Percentiles rank a stretch among this genome's conserved stretches.
Conservation (phyloP, 2,113 vertebrate species). For the Falcunculus frontatus region DNA sequence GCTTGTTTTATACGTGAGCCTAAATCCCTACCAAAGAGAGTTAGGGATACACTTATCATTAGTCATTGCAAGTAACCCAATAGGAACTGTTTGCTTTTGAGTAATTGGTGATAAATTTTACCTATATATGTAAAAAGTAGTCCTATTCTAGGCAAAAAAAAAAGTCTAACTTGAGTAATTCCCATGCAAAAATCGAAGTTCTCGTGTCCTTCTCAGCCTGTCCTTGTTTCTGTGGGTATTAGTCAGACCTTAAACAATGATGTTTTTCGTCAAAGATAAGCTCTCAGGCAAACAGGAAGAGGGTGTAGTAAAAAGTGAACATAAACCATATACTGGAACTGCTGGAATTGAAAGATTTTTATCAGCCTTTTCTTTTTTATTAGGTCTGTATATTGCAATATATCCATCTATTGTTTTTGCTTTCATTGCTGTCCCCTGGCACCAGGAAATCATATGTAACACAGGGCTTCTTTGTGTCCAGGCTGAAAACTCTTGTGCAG, state of each 20-base stretch:
- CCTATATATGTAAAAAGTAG: background rate
- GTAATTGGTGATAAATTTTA: background rate
- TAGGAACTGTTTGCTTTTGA: background rate
- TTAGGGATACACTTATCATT: background rate
- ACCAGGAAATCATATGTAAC: background rate
- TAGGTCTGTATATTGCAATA: background rate
- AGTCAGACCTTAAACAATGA: conserved; percentile 37
- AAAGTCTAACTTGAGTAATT: background rate
- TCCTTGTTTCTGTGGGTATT: background rate
- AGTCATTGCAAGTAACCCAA: background rate
- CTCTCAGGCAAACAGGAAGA: conserved; percentile 34
- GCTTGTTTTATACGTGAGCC: background rate
- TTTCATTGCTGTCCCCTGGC: background rate
- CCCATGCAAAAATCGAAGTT: background rate
- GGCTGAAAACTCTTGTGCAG: background rate
- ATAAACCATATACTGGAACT: conserved; percentile 5
- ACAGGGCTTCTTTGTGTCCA: background rate
- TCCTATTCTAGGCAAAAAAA: background rate
- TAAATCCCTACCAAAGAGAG: background rate
- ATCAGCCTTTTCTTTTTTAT: background rate
- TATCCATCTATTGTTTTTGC: background rate
- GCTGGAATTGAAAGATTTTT: conserved; percentile 13
- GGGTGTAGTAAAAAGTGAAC: conserved; percentile 24
- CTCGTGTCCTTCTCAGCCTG: background rate
- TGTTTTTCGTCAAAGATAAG: conserved; percentile 40